Conservation (phyloP, 2,797 vertebrate genomes). For the Gambusia yucatana region DNA sequence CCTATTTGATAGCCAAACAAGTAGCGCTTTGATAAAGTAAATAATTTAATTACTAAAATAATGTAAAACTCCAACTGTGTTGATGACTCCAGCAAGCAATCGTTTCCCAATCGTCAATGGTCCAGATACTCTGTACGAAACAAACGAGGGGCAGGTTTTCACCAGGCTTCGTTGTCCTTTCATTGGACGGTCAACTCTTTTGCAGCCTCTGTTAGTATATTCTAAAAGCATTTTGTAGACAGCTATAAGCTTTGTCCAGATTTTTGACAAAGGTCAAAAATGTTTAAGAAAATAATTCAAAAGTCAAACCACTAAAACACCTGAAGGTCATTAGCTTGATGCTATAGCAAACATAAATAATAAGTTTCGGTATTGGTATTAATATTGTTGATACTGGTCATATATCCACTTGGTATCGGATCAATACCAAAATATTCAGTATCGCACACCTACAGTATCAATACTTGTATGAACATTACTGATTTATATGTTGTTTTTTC, state of each 20-base stretch:
- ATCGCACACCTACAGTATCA: background rate
- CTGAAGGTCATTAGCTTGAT: too few species aligned
- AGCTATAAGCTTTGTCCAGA: background rate
- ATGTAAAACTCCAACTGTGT: too few species aligned
- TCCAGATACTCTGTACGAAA: background rate
- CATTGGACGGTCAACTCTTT: background rate
- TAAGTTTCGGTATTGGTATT: background rate
- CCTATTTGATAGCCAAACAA: too few species aligned
- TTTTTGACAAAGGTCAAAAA: background rate
- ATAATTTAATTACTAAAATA: too few species aligned
- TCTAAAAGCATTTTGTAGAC: background rate
- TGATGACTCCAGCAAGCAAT: background rate
- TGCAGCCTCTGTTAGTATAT: background rate
- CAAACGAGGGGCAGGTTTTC: background rate
- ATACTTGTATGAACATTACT: constrained; percentile 33
- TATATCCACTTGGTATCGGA: background rate
- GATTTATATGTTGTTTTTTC: constrained; percentile 51
- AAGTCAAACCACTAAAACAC: background rate
- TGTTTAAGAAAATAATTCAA: background rate
- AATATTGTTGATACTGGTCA: background rate
- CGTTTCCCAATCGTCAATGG: background rate
- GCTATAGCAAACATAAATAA: background rate
- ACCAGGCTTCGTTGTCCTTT: background rate
- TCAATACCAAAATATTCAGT: background rate
- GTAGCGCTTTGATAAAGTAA: too few species aligned